phyloP scores from a whole-genome alignment of 1,140 invertebrate genomes.

The Ceratosolen fusciceps region DNA sequence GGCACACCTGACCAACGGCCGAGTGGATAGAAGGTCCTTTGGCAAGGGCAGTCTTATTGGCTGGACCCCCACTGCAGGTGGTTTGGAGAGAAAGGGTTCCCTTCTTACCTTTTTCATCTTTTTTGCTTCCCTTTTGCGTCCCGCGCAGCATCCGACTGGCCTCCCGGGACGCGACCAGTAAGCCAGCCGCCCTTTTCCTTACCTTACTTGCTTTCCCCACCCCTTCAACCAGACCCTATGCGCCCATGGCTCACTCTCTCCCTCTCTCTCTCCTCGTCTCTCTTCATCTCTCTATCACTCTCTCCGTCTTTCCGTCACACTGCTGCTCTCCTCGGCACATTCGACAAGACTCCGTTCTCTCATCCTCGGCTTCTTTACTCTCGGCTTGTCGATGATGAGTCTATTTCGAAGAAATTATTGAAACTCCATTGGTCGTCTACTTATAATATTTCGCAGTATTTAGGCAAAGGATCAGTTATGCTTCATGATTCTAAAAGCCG shows the following conservation, averaged over 20 bases:
- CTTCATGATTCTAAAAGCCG: conserved; percentile 3
- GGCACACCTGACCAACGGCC: conserved; percentile 34
- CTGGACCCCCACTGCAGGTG: conserved; percentile 45
- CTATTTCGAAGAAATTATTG: conserved; percentile 59
- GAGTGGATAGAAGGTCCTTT: conserved; percentile 25
- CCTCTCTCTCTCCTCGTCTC: conserved; percentile 11
- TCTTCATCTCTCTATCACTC: conserved; percentile 5
- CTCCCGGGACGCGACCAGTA: conserved; percentile 35
- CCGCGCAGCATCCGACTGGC: conserved; percentile 31
- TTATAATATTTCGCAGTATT: conserved; percentile 41
- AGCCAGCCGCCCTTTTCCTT: conserved; percentile 41
- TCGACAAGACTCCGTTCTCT: conserved; percentile 21
- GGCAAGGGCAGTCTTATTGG: conserved; percentile 41
- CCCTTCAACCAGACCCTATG: neutral
- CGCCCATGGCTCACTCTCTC: conserved; percentile 8
- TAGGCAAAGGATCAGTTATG: neutral
- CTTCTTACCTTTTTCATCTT: conserved; percentile 39
- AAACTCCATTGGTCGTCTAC: conserved; percentile 51
- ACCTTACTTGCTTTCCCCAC: conserved; percentile 24
- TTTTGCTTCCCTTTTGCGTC: conserved; percentile 37
- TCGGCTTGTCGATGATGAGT: conserved; percentile 55
- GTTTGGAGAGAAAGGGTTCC: conserved; percentile 45
- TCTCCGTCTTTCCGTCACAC: neutral
- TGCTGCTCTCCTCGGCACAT: neutral
- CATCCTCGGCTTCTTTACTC: conserved; percentile 44